Conservation (phyloP, 2,113 vertebrate species). For the Anser brachyrhynchus region DNA sequence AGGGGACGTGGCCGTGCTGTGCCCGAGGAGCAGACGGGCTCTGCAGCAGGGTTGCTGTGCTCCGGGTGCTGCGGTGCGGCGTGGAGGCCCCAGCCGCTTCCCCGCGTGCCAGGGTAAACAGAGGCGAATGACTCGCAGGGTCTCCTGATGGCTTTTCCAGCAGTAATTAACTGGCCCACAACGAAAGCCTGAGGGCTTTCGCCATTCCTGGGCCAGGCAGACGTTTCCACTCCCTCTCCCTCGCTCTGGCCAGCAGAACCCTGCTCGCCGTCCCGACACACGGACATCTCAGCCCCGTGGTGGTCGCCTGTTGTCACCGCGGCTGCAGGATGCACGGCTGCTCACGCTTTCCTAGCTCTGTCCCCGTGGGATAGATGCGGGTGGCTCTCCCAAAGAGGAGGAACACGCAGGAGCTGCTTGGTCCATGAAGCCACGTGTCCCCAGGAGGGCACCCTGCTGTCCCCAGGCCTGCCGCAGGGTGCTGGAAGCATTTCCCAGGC, state of each 20-base stretch:
- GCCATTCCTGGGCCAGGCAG: background rate
- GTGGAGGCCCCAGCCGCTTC: background rate
- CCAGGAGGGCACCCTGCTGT: rapidly evolving
- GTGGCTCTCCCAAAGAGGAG: background rate
- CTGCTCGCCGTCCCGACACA: rapidly evolving
- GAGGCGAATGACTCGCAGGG: background rate
- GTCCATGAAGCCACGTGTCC: background rate
- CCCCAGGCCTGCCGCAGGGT: background rate
- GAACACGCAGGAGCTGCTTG: background rate
- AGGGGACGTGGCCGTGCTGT: rapidly evolving
- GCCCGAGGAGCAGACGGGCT: rapidly evolving
- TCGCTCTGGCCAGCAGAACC: background rate
- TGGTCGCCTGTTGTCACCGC: rapidly evolving
- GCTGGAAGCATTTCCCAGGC: background rate
- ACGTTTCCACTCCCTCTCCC: background rate
- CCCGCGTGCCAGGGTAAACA: background rate
- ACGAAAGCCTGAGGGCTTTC: background rate
- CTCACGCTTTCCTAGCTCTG: too few species aligned
- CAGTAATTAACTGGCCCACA: background rate
- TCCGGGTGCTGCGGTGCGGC: rapidly evolving
- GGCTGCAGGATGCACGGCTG: background rate
- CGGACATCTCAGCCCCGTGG: background rate
- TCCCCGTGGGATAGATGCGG: background rate
- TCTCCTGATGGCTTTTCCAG: background rate
- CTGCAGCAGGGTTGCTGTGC: background rate